Conservation (phyloP, 1,140 invertebrate species). For the Hypsibius dujardini region DNA sequence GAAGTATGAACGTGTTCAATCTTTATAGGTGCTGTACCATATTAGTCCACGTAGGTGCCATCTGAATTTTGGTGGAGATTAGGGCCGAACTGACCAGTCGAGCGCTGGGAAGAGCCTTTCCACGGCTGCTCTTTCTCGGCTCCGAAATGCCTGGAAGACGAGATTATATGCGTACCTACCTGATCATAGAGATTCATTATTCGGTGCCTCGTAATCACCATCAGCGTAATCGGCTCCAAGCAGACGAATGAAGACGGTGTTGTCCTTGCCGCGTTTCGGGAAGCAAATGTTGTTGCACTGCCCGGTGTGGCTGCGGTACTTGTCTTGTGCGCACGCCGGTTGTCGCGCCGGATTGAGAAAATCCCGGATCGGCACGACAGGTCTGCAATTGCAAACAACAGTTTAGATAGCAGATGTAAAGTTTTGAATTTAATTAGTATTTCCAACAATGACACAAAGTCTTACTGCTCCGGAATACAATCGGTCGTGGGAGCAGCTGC, state of each 20-base stretch:
- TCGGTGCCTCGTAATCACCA: background rate
- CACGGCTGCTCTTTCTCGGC: background rate
- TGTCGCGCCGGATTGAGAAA: background rate
- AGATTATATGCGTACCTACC: too few relatives aligned
- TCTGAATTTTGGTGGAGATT: background rate
- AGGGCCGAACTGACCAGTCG: conserved; percentile 4
- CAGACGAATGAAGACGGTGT: conserved; percentile 9
- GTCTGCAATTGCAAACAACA: background rate
- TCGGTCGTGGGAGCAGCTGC: too few relatives aligned
- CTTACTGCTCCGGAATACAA: too few relatives aligned
- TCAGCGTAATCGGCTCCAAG: conserved; percentile 8
- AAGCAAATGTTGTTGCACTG: conserved; percentile 7
- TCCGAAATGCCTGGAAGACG: background rate
- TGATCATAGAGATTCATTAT: too few relatives aligned
- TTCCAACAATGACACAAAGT: too few relatives aligned
- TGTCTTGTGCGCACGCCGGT: conserved; percentile 2
- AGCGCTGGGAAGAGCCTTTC: background rate
- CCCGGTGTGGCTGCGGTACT: conserved; percentile 13
- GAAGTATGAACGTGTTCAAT: background rate
- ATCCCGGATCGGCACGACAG: background rate
- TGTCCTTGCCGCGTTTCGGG: conserved; percentile 10
- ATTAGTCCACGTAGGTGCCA: conserved; percentile 12
- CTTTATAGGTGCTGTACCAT: background rate
- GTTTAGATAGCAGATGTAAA: too few relatives aligned
- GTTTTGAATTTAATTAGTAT: too few relatives aligned